phyloP scores from a whole-genome alignment of 2,888 invertebrate species.

The Portevinia maculata region DNA sequence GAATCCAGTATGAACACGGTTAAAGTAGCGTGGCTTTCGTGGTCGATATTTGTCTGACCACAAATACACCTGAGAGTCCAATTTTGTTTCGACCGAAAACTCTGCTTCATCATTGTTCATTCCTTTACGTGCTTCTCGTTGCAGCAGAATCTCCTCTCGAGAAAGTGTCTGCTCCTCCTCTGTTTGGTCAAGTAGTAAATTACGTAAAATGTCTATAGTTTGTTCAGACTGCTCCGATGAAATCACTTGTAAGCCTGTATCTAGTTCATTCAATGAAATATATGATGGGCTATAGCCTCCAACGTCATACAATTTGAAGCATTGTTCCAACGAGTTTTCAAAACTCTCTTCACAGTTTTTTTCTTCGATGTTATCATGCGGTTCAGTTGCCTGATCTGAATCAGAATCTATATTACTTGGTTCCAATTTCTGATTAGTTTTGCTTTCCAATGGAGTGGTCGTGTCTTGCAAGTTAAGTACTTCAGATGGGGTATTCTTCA shows the following conservation, averaged over 20 bases:
- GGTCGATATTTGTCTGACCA: conserved; percentile 99
- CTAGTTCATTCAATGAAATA: conserved; percentile 83
- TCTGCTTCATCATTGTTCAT: conserved; percentile 94
- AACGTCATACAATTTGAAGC: conserved; percentile 88
- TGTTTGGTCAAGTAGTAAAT: conserved; percentile 85
- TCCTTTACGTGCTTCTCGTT: conserved; percentile 91
- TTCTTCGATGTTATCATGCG: conserved; percentile 35
- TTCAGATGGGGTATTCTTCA: conserved; percentile 93
- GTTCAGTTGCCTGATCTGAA: not conserved
- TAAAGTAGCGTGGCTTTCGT: conserved; percentile 98
- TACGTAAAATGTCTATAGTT: conserved; percentile 89
- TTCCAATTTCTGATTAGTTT: conserved; percentile 21
- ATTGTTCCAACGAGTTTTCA: conserved; percentile 80
- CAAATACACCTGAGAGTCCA: conserved; percentile 90
- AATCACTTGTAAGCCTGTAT: conserved; percentile 88
- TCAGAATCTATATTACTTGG: conserved; percentile 56
- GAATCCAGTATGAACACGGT: conserved; percentile 97
- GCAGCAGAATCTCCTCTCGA: conserved; percentile 86
- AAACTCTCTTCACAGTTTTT: conserved; percentile 76
- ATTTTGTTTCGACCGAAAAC: conserved; percentile 94
- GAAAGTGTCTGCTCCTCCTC: conserved; percentile 86
- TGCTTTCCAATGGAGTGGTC: conserved; percentile 72
- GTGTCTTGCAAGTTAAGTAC: conserved; percentile 77
- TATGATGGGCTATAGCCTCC: conserved; percentile 94
- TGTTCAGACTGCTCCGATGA: conserved; percentile 90